Conservation (phyloP, 2,113 vertebrate species). For the Corythornis vintsioides region DNA sequence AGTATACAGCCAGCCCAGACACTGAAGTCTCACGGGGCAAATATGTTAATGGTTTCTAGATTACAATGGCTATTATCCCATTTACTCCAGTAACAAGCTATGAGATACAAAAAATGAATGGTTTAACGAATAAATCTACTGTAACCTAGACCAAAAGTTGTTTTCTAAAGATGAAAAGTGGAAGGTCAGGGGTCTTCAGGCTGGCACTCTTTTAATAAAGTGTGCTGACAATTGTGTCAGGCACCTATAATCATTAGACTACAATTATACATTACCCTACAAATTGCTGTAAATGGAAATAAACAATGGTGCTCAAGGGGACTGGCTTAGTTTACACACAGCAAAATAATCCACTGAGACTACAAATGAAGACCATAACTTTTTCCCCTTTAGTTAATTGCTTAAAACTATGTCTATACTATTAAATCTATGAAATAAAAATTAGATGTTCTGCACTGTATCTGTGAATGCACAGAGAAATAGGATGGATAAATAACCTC, state of each 20-base stretch:
- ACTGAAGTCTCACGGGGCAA: background rate
- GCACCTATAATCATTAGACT: background rate
- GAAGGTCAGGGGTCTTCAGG: background rate
- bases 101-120: background rate
- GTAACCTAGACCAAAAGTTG: background rate
- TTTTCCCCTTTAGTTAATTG: background rate
- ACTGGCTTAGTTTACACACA: background rate
- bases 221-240: background rate
- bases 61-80: background rate
- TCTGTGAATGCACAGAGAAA: background rate
- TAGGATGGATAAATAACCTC: background rate
- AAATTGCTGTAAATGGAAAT: slow-evolving; percentile 19
- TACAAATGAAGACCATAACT: background rate
- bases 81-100: background rate
- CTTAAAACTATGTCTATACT: background rate
- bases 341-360: background rate
- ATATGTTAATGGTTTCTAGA: slow-evolving; percentile 12
- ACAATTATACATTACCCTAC: background rate
- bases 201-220: background rate
- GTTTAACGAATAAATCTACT: background rate
- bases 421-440: background rate
- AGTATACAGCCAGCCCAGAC: background rate
- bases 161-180: background rate
- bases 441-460: background rate
- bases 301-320: background rate